Conservation (phyloP, 2,113 vertebrate genomes). For the Scatophagus argus region DNA sequence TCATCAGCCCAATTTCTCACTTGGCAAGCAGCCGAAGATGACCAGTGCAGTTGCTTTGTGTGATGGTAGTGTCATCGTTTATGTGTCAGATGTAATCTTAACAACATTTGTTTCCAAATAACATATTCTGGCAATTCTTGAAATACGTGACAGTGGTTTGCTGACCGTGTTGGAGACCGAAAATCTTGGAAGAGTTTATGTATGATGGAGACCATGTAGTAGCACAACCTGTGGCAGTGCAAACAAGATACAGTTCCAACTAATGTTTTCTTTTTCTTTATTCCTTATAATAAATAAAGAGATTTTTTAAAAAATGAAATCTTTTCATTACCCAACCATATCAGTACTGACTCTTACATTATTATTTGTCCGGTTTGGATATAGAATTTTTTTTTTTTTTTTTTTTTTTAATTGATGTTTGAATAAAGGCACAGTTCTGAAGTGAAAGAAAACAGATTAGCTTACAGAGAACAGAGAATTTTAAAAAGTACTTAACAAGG, state of each 20-base stretch:
- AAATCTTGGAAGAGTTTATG: neutral
- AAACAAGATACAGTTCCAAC: neutral
- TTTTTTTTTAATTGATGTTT: neutral
- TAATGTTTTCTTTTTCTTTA: neutral
- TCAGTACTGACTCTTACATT: neutral
- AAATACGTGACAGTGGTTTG: neutral
- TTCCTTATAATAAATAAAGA: neutral
- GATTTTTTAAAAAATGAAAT: no score
- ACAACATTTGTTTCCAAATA: neutral
- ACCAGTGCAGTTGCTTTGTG: neutral
- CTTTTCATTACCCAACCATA: no score
- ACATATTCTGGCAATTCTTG: neutral
- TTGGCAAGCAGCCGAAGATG: conserved; percentile 3
- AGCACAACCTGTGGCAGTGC: neutral
- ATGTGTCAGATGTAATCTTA: neutral
- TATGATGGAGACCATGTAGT: neutral
- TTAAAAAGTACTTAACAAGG: no score
- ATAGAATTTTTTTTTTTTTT: no score
- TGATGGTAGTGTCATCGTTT: neutral
- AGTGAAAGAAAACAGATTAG: neutral
- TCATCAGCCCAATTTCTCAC: conserved; percentile 26
- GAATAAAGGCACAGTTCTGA: neutral
- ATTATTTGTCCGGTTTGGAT: neutral
- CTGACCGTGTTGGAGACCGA: conserved; percentile 1
- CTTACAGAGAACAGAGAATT: no score